Percentiles rank a stretch among this genome's conserved stretches.
Evolutionary conservation across 1,140 invertebrate genomes (phyloP).

Genomic region (Leptinotarsa defecta): DNA sequence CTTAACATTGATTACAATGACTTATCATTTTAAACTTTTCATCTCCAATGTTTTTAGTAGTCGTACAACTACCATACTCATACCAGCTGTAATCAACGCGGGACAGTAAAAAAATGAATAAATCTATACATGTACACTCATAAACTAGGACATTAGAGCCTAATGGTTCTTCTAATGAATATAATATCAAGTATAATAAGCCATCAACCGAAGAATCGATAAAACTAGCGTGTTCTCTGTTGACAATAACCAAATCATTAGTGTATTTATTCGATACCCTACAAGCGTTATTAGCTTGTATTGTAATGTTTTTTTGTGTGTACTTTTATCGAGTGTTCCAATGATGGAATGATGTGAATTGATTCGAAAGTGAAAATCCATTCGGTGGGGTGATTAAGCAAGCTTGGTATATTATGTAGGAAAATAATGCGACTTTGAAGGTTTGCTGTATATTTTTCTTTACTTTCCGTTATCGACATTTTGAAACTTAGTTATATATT

Average conservation of each 20-base stretch:
- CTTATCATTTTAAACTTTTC: too few species aligned
- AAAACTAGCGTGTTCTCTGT: slow-evolving; percentile 5
- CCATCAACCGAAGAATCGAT: slow-evolving; percentile 12
- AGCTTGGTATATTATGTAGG: background rate
- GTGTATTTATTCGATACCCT: slow-evolving; percentile 9
- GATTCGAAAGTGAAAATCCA: background rate
- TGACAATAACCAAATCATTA: slow-evolving; percentile 19
- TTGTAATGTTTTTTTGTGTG: background rate
- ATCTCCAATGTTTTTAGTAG: too few species aligned
- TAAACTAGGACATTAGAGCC: slow-evolving; percentile 16
- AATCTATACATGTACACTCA: slow-evolving; percentile 13
- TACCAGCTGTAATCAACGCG: too few species aligned
- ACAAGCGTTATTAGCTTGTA: background rate
- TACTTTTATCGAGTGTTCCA: background rate
- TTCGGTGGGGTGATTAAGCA: background rate
- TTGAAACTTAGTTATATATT: too few species aligned
- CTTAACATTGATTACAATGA: too few species aligned
- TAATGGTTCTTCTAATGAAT: slow-evolving; percentile 24
- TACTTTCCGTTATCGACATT: too few species aligned
- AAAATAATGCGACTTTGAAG: too few species aligned
- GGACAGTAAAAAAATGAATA: background rate
- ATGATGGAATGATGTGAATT: background rate
- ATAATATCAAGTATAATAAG: slow-evolving; percentile 16
- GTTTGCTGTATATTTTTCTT: too few species aligned
- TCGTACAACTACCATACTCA: too few species aligned